Evolutionary conservation across 2,113 vertebrate genomes (phyloP).

Genomic region (Coturnix japonica): DNA sequence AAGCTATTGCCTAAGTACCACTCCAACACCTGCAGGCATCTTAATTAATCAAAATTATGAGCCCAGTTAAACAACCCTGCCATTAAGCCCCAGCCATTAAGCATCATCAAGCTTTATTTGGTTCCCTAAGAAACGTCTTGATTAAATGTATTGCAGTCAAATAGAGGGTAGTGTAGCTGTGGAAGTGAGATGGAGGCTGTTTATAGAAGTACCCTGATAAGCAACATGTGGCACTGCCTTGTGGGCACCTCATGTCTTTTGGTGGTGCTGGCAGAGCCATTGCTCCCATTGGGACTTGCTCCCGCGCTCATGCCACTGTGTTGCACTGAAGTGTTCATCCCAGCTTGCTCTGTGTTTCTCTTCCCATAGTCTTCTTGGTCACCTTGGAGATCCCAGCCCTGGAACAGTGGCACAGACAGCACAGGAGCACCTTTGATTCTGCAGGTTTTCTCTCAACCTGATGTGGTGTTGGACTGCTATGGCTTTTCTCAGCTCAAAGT

Average conservation of each 20-base stretch:
- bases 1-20: slow-evolving; percentile 5
- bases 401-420: background rate
- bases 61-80: slow-evolving; percentile 59
- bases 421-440: background rate
- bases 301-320: background rate
- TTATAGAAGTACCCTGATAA: background rate
- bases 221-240: background rate
- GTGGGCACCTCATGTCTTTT: background rate
- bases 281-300: background rate
- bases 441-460: background rate
- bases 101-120: slow-evolving; percentile 64
- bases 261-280: background rate
- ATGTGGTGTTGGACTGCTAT: background rate
- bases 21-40: slow-evolving; percentile 62
- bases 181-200: background rate
- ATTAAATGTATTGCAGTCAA: slow-evolving; percentile 55
- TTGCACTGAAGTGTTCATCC: background rate
- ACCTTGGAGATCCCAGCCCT: background rate
- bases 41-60: slow-evolving; percentile 67
- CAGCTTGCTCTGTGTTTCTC: background rate
- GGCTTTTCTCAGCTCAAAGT: background rate
- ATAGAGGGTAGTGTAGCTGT: background rate
- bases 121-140: slow-evolving; percentile 61
- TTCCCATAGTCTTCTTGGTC: background rate
- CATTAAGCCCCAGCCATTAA: slow-evolving; percentile 53